Evolutionary conservation across 2,888 invertebrate genomes (phyloP).

Genomic region (Acrobasis repandana): DNA sequence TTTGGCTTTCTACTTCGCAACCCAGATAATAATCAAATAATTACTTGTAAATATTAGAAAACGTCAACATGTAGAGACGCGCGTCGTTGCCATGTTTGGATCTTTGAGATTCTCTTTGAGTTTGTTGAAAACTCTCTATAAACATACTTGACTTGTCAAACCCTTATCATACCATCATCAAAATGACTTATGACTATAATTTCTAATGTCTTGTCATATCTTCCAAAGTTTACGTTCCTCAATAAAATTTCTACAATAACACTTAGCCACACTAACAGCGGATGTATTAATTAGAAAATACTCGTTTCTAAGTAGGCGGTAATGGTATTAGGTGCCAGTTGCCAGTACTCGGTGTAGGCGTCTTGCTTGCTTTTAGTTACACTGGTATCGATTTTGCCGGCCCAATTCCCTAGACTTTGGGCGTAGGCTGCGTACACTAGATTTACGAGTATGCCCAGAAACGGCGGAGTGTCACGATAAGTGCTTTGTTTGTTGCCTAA

Average conservation of each 20-base stretch:
- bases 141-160: neutral
- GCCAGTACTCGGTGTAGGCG: neutral
- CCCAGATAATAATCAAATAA: neutral
- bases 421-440: slow-evolving; percentile 40
- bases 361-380: neutral
- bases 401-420: slow-evolving; percentile 5
- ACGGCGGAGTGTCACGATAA: slow-evolving; percentile 11
- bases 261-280: neutral
- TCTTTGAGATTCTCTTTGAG: no score
- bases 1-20: neutral
- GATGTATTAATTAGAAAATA: slow-evolving; percentile 26
- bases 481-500: slow-evolving; percentile 1
- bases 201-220: neutral
- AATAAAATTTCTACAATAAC: slow-evolving; percentile 1
- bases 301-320: slow-evolving; percentile 26
- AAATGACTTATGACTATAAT: neutral
- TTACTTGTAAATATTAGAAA: neutral
- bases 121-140: no score
- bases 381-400: slow-evolving; percentile 11
- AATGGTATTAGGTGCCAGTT: slow-evolving; percentile 8
- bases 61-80: neutral
- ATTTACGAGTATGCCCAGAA: slow-evolving; percentile 34
- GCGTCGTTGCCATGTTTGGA: neutral
- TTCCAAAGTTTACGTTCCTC: neutral
- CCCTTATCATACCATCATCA: neutral